These are phyloP conservation scores for Poeciliopsis gracilis DNA, from an alignment of 2,797 vertebrate genomes.

Conservation along the genomic window DNA sequence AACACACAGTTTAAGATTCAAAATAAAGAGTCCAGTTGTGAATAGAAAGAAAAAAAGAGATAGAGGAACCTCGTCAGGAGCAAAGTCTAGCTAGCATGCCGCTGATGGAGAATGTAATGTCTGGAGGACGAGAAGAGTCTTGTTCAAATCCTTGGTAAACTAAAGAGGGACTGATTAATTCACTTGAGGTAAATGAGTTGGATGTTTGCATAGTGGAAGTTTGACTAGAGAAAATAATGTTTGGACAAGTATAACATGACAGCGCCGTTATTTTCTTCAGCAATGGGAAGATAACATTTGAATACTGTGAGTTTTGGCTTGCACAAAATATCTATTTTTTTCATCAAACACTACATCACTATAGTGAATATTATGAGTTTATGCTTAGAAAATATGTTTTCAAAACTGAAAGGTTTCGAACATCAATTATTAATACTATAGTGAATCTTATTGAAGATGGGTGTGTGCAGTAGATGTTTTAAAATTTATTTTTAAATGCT, in stretches of 20 bases:
- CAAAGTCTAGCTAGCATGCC: constrained; percentile 48
- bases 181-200: constrained; percentile 45
- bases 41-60: neutral
- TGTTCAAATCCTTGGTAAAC: constrained; percentile 35
- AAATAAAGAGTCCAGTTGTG: constrained; percentile 52
- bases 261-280: constrained; percentile 6
- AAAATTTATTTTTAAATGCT: neutral
- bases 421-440: neutral
- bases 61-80: constrained; percentile 56
- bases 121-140: constrained; percentile 46
- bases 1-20: constrained; percentile 65
- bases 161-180: constrained; percentile 39
- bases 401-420: neutral
- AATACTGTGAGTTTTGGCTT: neutral
- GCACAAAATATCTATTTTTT: too few relatives aligned
- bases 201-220: constrained; percentile 40
- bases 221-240: constrained; percentile 36
- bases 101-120: constrained; percentile 24
- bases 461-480: too few relatives aligned
- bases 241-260: constrained; percentile 9
- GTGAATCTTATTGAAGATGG: neutral
- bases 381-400: neutral
- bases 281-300: neutral
- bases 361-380: neutral
- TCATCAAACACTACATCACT: neutral